phyloP scores from a whole-genome alignment of 2,888 invertebrate species.

The Amblyteles armatorius region DNA sequence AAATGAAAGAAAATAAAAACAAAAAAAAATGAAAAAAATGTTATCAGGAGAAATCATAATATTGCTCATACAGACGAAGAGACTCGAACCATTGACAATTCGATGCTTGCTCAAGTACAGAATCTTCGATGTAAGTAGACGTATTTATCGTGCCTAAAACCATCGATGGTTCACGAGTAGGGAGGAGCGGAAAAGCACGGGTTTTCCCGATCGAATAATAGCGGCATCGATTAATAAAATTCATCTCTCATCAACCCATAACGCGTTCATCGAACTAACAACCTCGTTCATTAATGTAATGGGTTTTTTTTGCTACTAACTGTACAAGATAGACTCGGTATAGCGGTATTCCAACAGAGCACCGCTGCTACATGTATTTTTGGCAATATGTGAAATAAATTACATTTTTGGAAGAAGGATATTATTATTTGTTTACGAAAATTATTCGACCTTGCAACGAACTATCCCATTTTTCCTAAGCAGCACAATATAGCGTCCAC shows the following conservation, averaged over 20 bases:
- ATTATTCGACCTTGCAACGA: constrained; percentile 7
- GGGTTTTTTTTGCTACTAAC: constrained; percentile 65
- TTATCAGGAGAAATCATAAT: background rate
- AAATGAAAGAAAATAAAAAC: background rate
- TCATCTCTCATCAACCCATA: constrained; percentile 58
- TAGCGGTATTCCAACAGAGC: constrained; percentile 39
- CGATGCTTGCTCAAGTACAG: constrained; percentile 57
- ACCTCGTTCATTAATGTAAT: constrained; percentile 61
- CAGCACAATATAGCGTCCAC: background rate
- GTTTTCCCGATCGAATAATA: constrained; percentile 18
- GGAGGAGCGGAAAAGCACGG: constrained; percentile 13
- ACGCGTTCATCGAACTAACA: constrained; percentile 60
- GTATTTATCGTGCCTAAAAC: constrained; percentile 30
- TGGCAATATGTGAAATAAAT: constrained; percentile 70
- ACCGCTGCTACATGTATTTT: constrained; percentile 70
- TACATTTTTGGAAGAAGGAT: constrained; percentile 64
- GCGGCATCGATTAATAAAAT: constrained; percentile 39
- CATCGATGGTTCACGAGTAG: constrained; percentile 40
- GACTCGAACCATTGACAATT: constrained; percentile 49
- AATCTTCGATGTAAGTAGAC: constrained; percentile 30
- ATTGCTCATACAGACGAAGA: constrained; percentile 48
- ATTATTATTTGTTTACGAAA: background rate
- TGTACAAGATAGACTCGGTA: constrained; percentile 59
- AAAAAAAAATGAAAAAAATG: background rate
- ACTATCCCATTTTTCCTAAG: constrained; percentile 14